Conservation (phyloP, 2,113 vertebrate species). For the Sialia sialis region DNA sequence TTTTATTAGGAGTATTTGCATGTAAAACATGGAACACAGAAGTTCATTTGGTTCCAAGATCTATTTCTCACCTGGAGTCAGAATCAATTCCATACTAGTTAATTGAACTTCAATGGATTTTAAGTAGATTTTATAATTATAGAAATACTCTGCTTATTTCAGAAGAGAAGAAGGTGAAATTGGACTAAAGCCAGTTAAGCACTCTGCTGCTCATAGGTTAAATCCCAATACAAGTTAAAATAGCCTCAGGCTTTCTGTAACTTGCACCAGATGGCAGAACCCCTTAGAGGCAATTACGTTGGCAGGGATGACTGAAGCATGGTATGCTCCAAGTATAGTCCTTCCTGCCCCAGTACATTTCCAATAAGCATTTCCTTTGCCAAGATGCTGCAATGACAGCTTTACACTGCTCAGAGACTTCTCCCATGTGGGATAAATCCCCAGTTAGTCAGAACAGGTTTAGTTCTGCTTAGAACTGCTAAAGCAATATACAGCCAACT, state of each 20-base stretch:
- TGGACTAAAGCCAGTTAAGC: background rate
- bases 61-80: conserved; percentile 23
- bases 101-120: conserved; percentile 23
- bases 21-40: background rate
- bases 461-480: background rate
- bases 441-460: conserved; percentile 4
- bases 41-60: background rate
- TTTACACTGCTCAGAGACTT: background rate
- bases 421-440: conserved; percentile 8
- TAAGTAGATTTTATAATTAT: background rate
- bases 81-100: conserved; percentile 14
- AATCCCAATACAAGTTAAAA: conserved; percentile 10
- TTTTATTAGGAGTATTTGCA: background rate
- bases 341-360: conserved; percentile 26
- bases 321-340: background rate
- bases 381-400: conserved; percentile 13
- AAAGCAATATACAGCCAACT: background rate
- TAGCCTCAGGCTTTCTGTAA: conserved; percentile 37
- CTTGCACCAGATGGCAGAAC: conserved; percentile 48
- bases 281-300: conserved; percentile 35
- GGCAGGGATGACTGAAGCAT: conserved; percentile 9
- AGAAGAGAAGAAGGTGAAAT: background rate
- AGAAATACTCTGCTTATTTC: background rate
- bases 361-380: background rate
- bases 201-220: background rate